Conservation (phyloP, 2,888 invertebrate genomes). For the Drosophila mettleri region DNA sequence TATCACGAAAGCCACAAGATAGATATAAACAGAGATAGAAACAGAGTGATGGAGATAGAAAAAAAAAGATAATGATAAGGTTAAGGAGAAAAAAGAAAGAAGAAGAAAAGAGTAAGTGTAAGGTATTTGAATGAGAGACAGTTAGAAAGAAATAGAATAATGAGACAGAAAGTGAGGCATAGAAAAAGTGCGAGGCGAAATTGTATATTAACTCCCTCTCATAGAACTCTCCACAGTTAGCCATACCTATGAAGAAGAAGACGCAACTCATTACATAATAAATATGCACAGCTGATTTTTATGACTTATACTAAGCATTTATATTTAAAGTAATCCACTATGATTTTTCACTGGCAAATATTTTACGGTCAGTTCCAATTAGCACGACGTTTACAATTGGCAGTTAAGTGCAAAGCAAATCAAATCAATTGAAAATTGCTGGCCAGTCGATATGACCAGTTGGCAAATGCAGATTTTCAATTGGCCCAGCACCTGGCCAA, state of each 20-base stretch:
- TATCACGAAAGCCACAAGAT: too few species aligned
- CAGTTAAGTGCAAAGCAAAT: conserved; percentile 19
- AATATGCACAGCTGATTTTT: not conserved
- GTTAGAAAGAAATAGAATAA: not conserved
- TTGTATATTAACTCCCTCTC: not conserved
- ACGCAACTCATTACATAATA: not conserved
- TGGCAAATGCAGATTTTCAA: conserved; percentile 31
- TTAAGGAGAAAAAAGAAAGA: not conserved
- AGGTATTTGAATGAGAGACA: not conserved
- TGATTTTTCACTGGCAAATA: not conserved
- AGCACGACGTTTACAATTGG: not conserved
- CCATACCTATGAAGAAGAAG: too few species aligned
- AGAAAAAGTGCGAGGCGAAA: too few species aligned
- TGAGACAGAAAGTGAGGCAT: too few species aligned
- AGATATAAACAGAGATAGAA: too few species aligned
- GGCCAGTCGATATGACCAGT: conserved; percentile 10
- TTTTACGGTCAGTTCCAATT: not conserved
- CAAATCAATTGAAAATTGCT: conserved; percentile 26
- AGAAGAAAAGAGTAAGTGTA: not conserved
- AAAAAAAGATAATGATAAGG: not conserved
- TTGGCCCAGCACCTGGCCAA: conserved; percentile 26
- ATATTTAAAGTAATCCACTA: not conserved
- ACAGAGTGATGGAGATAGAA: not conserved
- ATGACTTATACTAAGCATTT: not conserved
- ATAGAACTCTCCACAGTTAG: not conserved